These are phyloP conservation scores for Epinotia ramella DNA, from an alignment of 2,888 invertebrate genomes.

Conservation along the genomic window DNA sequence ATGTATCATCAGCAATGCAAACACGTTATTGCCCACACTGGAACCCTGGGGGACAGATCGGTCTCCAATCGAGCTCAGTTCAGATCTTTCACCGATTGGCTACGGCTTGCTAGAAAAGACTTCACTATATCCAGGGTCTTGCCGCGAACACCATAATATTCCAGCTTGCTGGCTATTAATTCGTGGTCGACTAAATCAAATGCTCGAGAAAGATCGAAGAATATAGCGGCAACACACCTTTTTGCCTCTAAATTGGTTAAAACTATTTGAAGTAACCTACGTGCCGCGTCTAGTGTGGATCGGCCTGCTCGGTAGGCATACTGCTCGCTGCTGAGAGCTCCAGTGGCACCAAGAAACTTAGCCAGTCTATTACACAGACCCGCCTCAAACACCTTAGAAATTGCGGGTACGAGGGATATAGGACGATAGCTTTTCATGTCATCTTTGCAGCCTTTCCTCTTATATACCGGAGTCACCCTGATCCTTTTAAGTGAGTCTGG, in stretches of 20 bases:
- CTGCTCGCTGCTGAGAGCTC: not conserved
- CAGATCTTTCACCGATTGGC: not conserved
- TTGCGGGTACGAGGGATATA: not conserved
- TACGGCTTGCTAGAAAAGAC: not conserved
- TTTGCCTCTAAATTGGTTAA: not conserved
- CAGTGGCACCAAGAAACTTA: not conserved
- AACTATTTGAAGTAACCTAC: not conserved
- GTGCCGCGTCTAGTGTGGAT: not conserved
- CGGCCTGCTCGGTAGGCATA: not conserved
- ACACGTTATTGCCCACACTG: not conserved
- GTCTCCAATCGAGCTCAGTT: not conserved
- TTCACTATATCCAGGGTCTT: not conserved
- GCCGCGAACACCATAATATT: not conserved
- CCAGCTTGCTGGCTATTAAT: not conserved
- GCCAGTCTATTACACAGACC: not conserved
- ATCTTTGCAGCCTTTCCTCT: not conserved
- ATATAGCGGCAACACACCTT: not conserved
- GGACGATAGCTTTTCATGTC: constrained; percentile 6
- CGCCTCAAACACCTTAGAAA: constrained; percentile 8
- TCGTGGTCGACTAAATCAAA: constrained; percentile 1
- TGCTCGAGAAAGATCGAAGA: constrained; percentile 3
- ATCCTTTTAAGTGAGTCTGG: not conserved
- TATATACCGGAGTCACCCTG: not conserved
- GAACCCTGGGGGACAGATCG: constrained; percentile 3
- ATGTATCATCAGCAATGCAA: too few species aligned